Base-by-base conservation (phyloP, 2,888 invertebrate genomes). In the Endotricha flammealis region DNA sequence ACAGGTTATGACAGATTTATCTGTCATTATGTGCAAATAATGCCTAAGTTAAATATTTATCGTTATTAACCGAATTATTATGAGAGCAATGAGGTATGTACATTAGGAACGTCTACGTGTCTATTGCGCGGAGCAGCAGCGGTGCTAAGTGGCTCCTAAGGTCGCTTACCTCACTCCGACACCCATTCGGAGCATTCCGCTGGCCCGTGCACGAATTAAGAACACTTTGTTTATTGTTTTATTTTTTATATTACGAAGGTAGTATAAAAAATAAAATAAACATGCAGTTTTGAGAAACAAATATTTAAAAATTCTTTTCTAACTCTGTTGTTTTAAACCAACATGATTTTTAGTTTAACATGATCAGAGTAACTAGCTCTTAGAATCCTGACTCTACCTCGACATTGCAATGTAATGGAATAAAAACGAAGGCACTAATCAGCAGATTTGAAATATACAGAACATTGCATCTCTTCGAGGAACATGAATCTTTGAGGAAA, bases 121-220 rank as follows among this genome's bases (percentile, higher is more conserved):
- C 66, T 55, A 57, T 57, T 54, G 66, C 68, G 66, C 67, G 61
- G 65, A 67, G 69, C 58, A n/a, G n/a, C n/a, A n/a, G n/a, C n/a
- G n/a, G n/a, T 67, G 77, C 72, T 81, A 83, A 83, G 82, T 85
- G 82, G 73, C 74, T 79, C 68, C 73, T 80, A 80, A 83, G 82
- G 81, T 82, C 82, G 79, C 77, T 82, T 83, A 83, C 82, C 82
- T 83, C 82, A 82, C 77, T 72, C 61, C 59, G 50, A 58, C 58
- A 64, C 59, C 58, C 67, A 64, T 56, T 52, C 55, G 57, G 60
- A 57, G 60, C 57, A 63, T 65, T 61, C 57, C 60, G 62, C 59
- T 71, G n/a, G 64, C 61, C 68, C 66, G 64, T 67, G 63, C 63
- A 70, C 65, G 68, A 70, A 67, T 71, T 70, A 64, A 66, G 62